These are phyloP conservation scores for Erethizon dorsatum DNA, from an alignment of 2,797 vertebrate genomes.

Conservation along the genomic window DNA sequence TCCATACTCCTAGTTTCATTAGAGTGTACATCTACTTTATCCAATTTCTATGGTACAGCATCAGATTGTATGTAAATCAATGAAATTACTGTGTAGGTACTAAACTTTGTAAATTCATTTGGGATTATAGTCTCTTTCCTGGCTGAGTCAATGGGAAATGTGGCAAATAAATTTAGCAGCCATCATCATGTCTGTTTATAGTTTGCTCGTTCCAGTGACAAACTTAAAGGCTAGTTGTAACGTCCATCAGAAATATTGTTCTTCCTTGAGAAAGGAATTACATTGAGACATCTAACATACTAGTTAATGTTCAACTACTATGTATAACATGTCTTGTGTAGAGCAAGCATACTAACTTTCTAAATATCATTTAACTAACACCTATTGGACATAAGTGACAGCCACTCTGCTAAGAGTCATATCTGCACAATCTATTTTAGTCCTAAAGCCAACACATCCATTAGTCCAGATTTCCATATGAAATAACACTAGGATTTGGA, in stretches of 20 bases:
- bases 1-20: not conserved
- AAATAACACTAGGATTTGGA: not conserved
- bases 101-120: not conserved
- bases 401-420: not conserved
- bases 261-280: not conserved
- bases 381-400: not conserved
- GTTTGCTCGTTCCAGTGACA: not conserved
- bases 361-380: conserved; percentile 20
- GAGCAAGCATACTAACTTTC: not conserved
- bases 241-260: not conserved
- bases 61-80: not conserved
- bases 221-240: not conserved
- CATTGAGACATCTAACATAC: not conserved
- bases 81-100: not conserved
- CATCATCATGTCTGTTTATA: not conserved
- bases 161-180: not conserved
- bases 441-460: not conserved
- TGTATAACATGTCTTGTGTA: not conserved
- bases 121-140: not conserved
- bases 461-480: not conserved
- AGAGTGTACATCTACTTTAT: not conserved
- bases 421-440: not conserved
- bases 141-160: not conserved
- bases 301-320: not conserved
- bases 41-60: not conserved